Base-by-base conservation (phyloP, 2,113 vertebrate genomes). In the Oxygymnocypris stewartii region DNA sequence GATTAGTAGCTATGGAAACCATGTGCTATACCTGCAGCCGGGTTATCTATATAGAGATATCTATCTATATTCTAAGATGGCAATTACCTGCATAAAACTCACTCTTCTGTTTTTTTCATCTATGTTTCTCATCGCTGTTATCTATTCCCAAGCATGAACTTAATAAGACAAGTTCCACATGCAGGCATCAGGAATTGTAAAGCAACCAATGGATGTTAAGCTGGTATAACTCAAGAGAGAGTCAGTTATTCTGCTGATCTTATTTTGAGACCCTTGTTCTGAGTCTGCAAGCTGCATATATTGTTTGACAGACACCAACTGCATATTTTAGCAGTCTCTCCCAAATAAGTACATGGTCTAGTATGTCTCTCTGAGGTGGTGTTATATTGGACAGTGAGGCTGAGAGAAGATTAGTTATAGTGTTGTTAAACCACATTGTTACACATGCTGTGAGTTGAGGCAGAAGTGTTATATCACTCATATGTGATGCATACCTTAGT, bases 1-100 rank as follows among this genome's bases (percentile, higher is more conserved):
- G 51, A 40, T 25, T 42, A 13, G 65, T 86, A 40, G 35, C 85
- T 23, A 86, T 88, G 81, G 81, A 84, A 86, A 86, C 85, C 75
- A 51, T 71, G 63, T 6, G 4, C 75, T 75, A 16, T 76, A 88
- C 87, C 87, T 86, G n/a, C 23, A 54, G 35, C 51, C 73, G 86
- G 73, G 74, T 63, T 37, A 10, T 42, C 67, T 4, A 44, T 42
- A 69, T 42, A 40, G 23, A 79, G 54, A 74, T 79, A 35, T 42
- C 37, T 51, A 35, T 63, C 47, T 47, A 49, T 14, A 42, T 16
- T 23, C 35, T 78, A 59, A 75, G 13, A 40, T 59, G 25, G 76
- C 54, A 85, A 69, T 82, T 85, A 51, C 25, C 47, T 67, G 47
- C 31, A 71, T 23, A 71, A 40, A 37, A n/a, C 31, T 84, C 51